Evolutionary conservation across 2,888 invertebrate species (phyloP), one percentile per base, ranked within the genome.

Genomic region (Thereva unica): DNA sequence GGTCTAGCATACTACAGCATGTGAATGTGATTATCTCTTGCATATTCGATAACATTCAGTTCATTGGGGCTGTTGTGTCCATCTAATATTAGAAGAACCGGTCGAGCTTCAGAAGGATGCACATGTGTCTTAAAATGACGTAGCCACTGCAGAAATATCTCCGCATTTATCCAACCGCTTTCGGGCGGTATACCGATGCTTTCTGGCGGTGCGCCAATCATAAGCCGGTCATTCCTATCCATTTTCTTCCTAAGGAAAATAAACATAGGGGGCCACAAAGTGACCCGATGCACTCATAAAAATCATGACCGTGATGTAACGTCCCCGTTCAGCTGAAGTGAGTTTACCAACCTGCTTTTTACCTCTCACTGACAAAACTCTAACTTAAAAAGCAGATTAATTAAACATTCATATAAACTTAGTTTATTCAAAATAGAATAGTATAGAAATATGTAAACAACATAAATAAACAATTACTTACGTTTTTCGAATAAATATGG

Each of bases 131-230:
- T 49, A 23, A 49, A 49, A 49, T 49, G 49, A 5, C 34, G 49
- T 34, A 49, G 34, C 49, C 49, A 49, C 34, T 23, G 10, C 49
- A 49, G 34, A 4, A 49, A 49, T 1, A 49, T 5, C 4, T 49
- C 49, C 12, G 23, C 49, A 34, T 10, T 49, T 34, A 49, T 49
- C 23, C 49, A 49, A 34, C 49, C 49, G 49, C 49, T 49, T 9
- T 23, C 49, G 5, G 12, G 49, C 8, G 23, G 49, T 34, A 23
- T 49, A n/a, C 2, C 1, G 9, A 49, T 49, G 3, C 49, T 49
- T 7, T 23, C 23, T 23, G 23, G 49, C 8, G 49, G 12, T 34
- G 49, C 49, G 12, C 23, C 49, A 34, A 49, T 49, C 49, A 45
- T 45, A 9, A 45, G 10, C 1, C 45, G 45, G 10, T 12, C 45